A percentile compares a stretch with the other conserved stretches of the same genome.
phyloP scores from a whole-genome alignment of 1,140 invertebrate genomes.

The Acyrthosiphon pisum region DNA sequence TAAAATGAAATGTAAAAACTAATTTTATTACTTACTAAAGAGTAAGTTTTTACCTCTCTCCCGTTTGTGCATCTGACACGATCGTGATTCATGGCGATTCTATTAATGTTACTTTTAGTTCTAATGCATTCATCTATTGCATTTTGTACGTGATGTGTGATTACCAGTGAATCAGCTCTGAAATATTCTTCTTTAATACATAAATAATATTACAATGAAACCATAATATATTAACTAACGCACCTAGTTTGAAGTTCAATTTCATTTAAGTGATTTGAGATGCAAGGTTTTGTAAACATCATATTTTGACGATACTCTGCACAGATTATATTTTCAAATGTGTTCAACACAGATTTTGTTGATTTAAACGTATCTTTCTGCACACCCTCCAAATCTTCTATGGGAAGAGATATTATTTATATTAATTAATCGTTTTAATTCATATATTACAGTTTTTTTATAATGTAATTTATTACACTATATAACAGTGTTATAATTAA shows the following conservation, averaged over 20 bases:
- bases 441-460: neutral
- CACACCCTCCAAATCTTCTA: neutral
- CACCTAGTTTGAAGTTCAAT: slow-evolving; percentile 39
- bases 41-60: slow-evolving; percentile 3
- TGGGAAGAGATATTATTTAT: neutral
- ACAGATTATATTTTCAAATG: neutral
- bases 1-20: neutral
- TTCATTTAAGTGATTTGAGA: neutral
- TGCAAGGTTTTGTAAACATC: neutral
- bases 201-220: neutral
- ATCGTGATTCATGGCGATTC: neutral
- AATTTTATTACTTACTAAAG: neutral
- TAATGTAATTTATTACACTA: neutral
- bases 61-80: neutral
- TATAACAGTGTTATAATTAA: neutral
- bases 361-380: neutral
- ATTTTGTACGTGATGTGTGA: neutral
- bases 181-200: neutral
- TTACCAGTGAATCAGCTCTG: neutral
- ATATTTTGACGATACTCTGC: neutral
- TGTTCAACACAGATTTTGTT: neutral
- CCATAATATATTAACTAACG: neutral
- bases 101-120: neutral
- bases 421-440: neutral
- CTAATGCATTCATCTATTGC: neutral